phyloP scores from a whole-genome alignment of 2,113 vertebrate genomes.

The Deroptyus accipitrinus region DNA sequence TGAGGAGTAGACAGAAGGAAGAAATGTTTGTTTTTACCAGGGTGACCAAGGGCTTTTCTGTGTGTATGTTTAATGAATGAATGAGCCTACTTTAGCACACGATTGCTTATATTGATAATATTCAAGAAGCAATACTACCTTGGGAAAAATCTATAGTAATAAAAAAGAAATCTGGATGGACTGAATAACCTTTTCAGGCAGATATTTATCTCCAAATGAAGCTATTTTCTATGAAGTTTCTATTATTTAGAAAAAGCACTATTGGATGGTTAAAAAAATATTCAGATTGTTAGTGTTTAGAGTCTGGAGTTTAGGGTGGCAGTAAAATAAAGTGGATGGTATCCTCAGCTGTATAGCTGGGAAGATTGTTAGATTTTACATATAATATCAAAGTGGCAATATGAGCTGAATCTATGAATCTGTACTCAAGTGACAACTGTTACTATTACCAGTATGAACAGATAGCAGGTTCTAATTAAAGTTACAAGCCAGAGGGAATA shows the following conservation, averaged over 20 bases:
- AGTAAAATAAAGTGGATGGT: conserved; percentile 3
- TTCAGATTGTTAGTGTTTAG: conserved; percentile 7
- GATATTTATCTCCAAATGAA: conserved; percentile 59
- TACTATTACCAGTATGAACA: conserved; percentile 62
- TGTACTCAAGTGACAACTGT: conserved; percentile 62
- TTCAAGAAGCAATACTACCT: conserved; percentile 68
- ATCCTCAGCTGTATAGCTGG: background rate
- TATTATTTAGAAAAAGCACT: conserved; percentile 28
- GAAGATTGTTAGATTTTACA: conserved; percentile 35
- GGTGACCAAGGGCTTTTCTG: conserved; percentile 26
- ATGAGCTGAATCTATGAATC: conserved; percentile 32
- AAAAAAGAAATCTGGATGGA: conserved; percentile 55
- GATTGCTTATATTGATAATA: conserved; percentile 64
- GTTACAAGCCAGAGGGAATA: conserved; percentile 75
- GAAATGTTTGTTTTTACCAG: conserved; percentile 45
- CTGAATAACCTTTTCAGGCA: conserved; percentile 58
- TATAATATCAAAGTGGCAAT: conserved; percentile 59
- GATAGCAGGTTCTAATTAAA: conserved; percentile 80
- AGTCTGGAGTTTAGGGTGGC: conserved; percentile 5
- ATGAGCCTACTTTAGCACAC: conserved; percentile 50
- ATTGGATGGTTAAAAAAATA: conserved; percentile 36
- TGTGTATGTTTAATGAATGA: conserved; percentile 47
- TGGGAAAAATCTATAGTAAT: conserved; percentile 49
- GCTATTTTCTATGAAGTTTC: conserved; percentile 1
- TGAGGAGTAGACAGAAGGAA: background rate